Percentiles rank a stretch among this genome's conserved stretches.
These are phyloP conservation scores for Paraplagusia blochii DNA, from an alignment of 2,113 vertebrate species.

Conservation along the genomic window DNA sequence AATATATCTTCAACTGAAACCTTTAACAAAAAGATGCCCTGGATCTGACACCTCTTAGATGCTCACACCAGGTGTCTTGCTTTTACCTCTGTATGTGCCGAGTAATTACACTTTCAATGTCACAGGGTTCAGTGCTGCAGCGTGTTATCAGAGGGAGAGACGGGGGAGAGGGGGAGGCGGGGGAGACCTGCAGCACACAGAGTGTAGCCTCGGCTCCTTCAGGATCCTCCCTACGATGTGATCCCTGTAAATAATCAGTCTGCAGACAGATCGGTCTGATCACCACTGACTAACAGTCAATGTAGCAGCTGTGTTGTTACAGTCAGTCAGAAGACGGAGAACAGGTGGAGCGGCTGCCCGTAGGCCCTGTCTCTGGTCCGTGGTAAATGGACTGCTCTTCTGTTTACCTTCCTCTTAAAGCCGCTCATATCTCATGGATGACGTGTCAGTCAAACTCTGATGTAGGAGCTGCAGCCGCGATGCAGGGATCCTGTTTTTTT, in stretches of 20 bases:
- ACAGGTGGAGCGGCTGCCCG: too few species aligned
- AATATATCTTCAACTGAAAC: conserved; percentile 8
- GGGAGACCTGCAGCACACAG: conserved; percentile 59
- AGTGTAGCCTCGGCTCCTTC: conserved; percentile 59
- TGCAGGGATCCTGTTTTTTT: too few species aligned
- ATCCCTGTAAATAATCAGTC: conserved; percentile 22
- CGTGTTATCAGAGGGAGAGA: conserved; percentile 76
- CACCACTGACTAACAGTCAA: too few species aligned
- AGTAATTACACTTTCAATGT: conserved; percentile 55
- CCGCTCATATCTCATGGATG: too few species aligned
- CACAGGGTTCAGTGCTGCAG: conserved; percentile 24
- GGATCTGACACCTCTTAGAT: conserved; percentile 62
- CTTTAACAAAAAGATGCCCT: conserved; percentile 37
- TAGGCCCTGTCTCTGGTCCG: too few species aligned
- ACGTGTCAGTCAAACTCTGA: too few species aligned
- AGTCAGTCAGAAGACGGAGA: too few species aligned
- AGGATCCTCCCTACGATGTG: conserved; percentile 58
- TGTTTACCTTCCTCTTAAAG: too few species aligned
- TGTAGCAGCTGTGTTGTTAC: too few species aligned
- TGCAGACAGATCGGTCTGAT: too few species aligned
- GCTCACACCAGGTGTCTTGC: conserved; percentile 51
- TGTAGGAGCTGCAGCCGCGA: too few species aligned
- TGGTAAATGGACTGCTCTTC: too few species aligned
- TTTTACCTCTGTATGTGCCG: conserved; percentile 61
- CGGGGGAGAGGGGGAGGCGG: conserved; percentile 71